Conservation (phyloP, 2,113 vertebrate species). For the Lonchura striata region DNA sequence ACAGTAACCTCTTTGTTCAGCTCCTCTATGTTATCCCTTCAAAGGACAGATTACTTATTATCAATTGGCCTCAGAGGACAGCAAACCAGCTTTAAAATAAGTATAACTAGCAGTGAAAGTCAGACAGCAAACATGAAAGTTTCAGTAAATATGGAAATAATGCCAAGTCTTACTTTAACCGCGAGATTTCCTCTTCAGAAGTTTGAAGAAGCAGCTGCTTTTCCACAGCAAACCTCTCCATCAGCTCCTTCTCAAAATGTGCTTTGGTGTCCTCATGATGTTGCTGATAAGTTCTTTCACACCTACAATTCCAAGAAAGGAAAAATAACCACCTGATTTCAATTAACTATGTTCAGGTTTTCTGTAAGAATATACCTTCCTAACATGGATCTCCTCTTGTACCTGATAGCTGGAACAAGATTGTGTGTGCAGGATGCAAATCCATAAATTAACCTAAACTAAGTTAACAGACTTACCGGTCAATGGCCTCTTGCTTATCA, state of each 20-base stretch:
- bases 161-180: conserved; percentile 78
- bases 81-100: background rate
- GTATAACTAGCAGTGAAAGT: background rate
- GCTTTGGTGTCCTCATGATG: conserved; percentile 89
- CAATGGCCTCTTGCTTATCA: conserved; percentile 89
- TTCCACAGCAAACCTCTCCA: conserved; percentile 74
- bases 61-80: background rate
- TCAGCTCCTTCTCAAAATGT: conserved; percentile 78
- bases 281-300: conserved; percentile 87
- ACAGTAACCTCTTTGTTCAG: conserved; percentile 79
- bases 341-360: background rate
- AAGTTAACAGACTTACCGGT: conserved; percentile 73
- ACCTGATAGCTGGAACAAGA: background rate
- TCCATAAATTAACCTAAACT: background rate
- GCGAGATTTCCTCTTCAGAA: conserved; percentile 76
- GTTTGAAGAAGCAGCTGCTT: conserved; percentile 74
- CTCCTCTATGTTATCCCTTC: conserved; percentile 81
- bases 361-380: background rate
- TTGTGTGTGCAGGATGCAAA: background rate
- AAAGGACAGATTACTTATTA: background rate
- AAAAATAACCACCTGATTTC: background rate
- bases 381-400: background rate
- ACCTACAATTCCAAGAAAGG: conserved; percentile 63
- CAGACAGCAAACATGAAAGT: background rate
- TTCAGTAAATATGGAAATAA: background rate